Evolutionary conservation across 2,113 vertebrate genomes (phyloP).

Genomic region (Euleptes europaea): DNA sequence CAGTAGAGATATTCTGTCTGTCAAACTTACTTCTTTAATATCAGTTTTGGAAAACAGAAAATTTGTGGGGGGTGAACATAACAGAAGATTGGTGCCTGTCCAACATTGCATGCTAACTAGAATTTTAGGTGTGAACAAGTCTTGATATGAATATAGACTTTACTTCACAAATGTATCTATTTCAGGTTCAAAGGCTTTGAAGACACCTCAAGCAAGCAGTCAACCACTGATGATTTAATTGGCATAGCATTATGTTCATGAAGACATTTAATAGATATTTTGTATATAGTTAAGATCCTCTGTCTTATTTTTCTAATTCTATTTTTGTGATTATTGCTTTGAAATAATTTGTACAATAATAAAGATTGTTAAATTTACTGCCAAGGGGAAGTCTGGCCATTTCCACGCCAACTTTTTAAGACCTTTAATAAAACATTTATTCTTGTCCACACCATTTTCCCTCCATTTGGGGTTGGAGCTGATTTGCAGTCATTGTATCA

Average conservation of each 20-base stretch:
- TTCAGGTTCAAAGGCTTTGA: constrained; percentile 69
- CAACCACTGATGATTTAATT: constrained; percentile 34
- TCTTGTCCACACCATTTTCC: too few species aligned
- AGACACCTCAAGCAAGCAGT: constrained; percentile 40
- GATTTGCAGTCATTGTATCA: too few species aligned
- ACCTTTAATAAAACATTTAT: too few species aligned
- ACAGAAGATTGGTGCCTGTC: neutral
- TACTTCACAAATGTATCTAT: constrained; percentile 37
- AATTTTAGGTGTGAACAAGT: neutral
- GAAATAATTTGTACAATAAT: constrained; percentile 54
- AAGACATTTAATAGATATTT: constrained; percentile 23
- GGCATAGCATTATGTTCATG: neutral
- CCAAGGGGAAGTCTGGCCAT: neutral
- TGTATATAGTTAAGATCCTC: constrained; percentile 38
- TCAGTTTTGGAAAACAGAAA: neutral
- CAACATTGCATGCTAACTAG: neutral
- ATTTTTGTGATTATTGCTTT: constrained; percentile 55
- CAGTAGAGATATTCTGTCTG: neutral
- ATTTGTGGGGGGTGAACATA: neutral
- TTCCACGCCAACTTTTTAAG: too few species aligned
- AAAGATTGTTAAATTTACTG: constrained; percentile 34
- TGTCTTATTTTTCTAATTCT: constrained; percentile 28
- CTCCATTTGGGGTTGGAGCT: too few species aligned
- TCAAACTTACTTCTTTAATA: neutral
- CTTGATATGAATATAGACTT: constrained; percentile 11